Percentiles rank a stretch among this genome's conserved stretches.
Conservation (phyloP, 2,797 vertebrate species). For the Diceros bicornis region DNA sequence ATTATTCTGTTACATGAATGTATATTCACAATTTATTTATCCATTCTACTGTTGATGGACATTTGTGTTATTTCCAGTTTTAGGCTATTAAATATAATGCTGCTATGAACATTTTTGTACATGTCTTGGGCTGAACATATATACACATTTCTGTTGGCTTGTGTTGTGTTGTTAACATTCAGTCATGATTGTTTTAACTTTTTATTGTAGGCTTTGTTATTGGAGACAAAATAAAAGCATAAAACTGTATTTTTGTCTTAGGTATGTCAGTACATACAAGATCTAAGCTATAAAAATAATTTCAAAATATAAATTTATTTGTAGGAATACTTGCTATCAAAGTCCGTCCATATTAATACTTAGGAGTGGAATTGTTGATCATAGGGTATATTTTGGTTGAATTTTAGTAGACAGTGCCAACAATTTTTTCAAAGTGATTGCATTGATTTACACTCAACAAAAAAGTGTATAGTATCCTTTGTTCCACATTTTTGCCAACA, state of each 20-base stretch:
- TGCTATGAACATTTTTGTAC: neutral
- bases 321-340: neutral
- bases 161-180: neutral
- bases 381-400: neutral
- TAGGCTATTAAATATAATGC: neutral
- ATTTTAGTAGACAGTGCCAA: neutral
- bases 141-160: neutral
- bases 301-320: constrained; percentile 21
- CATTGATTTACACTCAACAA: neutral
- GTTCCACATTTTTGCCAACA: neutral
- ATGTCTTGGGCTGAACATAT: neutral
- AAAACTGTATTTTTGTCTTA: neutral
- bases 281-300: neutral
- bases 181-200: neutral
- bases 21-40: neutral
- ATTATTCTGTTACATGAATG: neutral
- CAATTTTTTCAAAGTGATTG: neutral
- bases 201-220: constrained; percentile 9
- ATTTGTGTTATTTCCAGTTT: neutral
- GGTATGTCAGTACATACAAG: neutral
- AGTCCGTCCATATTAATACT: neutral
- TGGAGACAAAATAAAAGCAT: neutral
- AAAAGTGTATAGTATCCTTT: neutral
- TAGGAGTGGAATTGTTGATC: neutral
- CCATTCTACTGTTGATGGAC: neutral